These are phyloP conservation scores for Falco berigora DNA, from an alignment of 2,797 vertebrate species.

Conservation along the genomic window DNA sequence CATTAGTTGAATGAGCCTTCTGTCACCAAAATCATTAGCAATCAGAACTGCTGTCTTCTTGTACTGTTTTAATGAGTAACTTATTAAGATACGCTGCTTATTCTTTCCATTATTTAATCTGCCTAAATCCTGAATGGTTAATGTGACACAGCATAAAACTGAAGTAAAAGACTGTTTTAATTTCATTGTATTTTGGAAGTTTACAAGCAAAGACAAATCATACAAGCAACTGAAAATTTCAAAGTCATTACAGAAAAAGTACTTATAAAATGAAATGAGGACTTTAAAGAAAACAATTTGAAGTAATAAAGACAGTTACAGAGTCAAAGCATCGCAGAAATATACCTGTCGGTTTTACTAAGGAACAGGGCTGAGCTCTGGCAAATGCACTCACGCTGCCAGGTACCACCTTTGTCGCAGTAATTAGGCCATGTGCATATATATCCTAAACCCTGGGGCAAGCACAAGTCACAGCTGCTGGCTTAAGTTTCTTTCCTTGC, in stretches of 20 bases:
- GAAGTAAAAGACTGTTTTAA: neutral
- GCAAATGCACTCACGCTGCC: neutral
- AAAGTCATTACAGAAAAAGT: neutral
- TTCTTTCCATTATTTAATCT: slow-evolving; percentile 7
- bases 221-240: neutral
- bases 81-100: neutral
- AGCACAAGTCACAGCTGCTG: neutral
- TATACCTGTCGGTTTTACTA: neutral
- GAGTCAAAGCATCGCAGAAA: neutral
- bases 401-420: neutral
- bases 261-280: neutral
- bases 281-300: accelerated
- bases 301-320: neutral
- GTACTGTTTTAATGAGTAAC: slow-evolving; percentile 17
- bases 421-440: neutral
- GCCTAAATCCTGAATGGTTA: neutral
- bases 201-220: neutral
- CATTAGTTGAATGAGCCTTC: slow-evolving; percentile 49
- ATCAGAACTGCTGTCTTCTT: slow-evolving; percentile 7
- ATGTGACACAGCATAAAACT: neutral
- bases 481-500: neutral
- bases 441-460: neutral
- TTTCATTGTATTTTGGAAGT: neutral
- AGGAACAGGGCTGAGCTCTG: neutral
- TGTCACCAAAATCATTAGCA: slow-evolving; percentile 44